A percentile compares a stretch with the other conserved stretches of the same genome.
phyloP scores from a whole-genome alignment of 2,797 vertebrate genomes.

The Lemur catta region DNA sequence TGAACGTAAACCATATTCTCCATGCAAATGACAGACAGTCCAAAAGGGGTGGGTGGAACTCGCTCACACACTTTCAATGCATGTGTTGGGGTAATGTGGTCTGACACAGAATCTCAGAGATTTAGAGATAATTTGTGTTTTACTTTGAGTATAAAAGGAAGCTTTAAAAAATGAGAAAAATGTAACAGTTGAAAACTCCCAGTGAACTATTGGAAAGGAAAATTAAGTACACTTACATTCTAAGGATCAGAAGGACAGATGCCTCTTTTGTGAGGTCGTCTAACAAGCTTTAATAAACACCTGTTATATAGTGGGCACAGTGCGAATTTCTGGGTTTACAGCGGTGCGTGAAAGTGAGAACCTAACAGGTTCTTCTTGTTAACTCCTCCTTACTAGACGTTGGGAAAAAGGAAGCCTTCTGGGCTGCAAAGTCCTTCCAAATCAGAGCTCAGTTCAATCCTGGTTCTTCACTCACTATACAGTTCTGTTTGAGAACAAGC shows the following conservation, averaged over 20 bases:
- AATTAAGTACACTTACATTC: neutral
- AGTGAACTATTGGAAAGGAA: neutral
- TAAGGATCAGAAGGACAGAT: neutral
- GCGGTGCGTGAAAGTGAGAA: neutral
- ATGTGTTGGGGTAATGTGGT: neutral
- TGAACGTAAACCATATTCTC: neutral
- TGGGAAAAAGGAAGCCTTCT: neutral
- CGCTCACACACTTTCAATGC: neutral
- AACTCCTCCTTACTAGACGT: neutral
- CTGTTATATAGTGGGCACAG: neutral
- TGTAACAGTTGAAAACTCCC: neutral
- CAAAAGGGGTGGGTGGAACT: neutral
- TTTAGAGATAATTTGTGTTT: neutral
- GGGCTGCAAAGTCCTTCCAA: neutral
- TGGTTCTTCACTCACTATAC: neutral
- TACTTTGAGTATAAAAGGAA: neutral
- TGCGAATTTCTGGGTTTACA: neutral
- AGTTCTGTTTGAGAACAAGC: neutral
- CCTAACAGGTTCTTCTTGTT: neutral
- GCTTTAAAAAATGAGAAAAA: conserved; percentile 33
- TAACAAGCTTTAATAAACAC: neutral
- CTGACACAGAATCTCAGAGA: neutral
- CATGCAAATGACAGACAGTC: neutral
- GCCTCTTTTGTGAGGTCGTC: neutral
- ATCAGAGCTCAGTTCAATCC: neutral